Evolutionary conservation across 1,140 invertebrate species (phyloP), one percentile per base, ranked within the genome.

Genomic region (Drosophila albomicans): DNA sequence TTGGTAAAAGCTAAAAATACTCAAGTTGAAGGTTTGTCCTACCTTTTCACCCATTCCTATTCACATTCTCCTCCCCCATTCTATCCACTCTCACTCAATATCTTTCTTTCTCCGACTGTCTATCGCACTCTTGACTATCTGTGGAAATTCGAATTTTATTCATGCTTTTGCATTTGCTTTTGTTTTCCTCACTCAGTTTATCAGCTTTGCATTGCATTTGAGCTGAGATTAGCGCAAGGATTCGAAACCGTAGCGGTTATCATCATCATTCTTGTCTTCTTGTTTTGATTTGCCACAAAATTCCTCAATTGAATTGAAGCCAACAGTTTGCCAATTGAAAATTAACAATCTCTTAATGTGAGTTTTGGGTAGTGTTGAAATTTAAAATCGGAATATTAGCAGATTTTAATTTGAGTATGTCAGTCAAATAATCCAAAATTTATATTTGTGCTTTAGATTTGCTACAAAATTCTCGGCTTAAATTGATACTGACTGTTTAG

Each of bases 151-250:
- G 20, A 43, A 32, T 63, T 73, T 73, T 58, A 56, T 54, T 52
- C 48, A 15, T 51, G 61, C 25, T 54, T 49, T 66, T 66, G 61
- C 20, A 45, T 49, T 66, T 66, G 52, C 63, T 58, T 61, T 67
- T 65, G 49, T 62, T 68, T 54, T 41, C 16, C 49, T 13, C 30
- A 35, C 15, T 54, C 16, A 51, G 43, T 72, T 87, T 87, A 86
- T 80, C 84, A 84, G 84, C 76, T 87, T 88, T 87, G 84, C 84
- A 87, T 87, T 88, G 80, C 84, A 80, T 87, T 88, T 69, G 73
- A 88, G 77, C 84, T 78, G 84, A 87, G 84, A 87, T 87, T 87
- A 88, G 82, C 79, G 77, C 64, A 67, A 16, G 64, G 64, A 68
- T 68, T 73, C 54, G 15, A 52, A 49, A 48, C 48, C 15, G 61